phyloP scores from a whole-genome alignment of 2,113 vertebrate species.

The Xiphophorus maculatus region DNA sequence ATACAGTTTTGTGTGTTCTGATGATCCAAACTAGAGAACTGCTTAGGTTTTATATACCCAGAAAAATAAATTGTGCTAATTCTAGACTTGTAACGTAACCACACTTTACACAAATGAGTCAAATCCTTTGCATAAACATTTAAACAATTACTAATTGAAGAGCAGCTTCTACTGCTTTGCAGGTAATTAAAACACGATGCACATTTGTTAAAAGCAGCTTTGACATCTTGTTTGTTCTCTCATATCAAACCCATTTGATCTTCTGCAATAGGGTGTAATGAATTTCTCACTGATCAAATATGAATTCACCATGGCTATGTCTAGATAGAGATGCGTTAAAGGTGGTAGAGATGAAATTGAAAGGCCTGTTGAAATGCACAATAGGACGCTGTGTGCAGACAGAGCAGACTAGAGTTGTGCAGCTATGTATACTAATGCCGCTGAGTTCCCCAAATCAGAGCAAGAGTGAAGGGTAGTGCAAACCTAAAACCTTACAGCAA shows the following conservation, averaged over 20 bases:
- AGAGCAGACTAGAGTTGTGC: slow-evolving; percentile 33
- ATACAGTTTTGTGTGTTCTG: neutral
- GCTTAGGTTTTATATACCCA: neutral
- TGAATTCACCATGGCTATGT: slow-evolving; percentile 37
- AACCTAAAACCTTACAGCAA: slow-evolving; percentile 18
- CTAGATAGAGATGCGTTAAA: slow-evolving; percentile 46
- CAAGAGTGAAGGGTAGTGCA: neutral
- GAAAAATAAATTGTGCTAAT: neutral
- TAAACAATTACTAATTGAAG: slow-evolving; percentile 11
- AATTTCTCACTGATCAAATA: slow-evolving; percentile 54
- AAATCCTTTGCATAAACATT: slow-evolving; percentile 6
- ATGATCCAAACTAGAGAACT: neutral
- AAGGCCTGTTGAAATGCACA: slow-evolving; percentile 63
- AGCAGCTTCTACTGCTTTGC: neutral
- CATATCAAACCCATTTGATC: slow-evolving; percentile 40
- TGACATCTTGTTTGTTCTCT: slow-evolving; percentile 25
- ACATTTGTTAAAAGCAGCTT: slow-evolving; percentile 30
- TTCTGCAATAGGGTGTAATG: slow-evolving; percentile 38
- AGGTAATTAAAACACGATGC: slow-evolving; percentile 22
- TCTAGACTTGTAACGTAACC: neutral
- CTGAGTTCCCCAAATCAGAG: slow-evolving; percentile 36
- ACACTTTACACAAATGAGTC: slow-evolving; percentile 16
- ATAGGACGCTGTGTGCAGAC: slow-evolving; percentile 50
- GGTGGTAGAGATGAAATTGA: slow-evolving; percentile 52
- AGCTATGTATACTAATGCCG: slow-evolving; percentile 66